Evolutionary conservation across 1,140 invertebrate species (phyloP).

Genomic region (Drosophila mayri): DNA sequence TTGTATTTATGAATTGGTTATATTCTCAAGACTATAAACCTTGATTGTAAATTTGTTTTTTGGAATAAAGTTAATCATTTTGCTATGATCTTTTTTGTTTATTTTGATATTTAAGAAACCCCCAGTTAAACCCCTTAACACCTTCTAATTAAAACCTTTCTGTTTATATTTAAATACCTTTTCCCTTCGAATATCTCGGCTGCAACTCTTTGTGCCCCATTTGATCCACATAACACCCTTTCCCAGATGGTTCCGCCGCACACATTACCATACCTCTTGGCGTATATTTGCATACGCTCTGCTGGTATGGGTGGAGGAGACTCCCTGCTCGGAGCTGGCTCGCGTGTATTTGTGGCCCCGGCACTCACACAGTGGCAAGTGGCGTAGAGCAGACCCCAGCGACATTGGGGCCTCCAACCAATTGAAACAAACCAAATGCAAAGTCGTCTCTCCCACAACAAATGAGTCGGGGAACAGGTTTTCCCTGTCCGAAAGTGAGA

Average conservation of each 20-base stretch:
- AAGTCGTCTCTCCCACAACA: conserved; percentile 80
- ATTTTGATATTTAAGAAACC: not conserved
- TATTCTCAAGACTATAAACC: not conserved
- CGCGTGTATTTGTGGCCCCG: conserved; percentile 54
- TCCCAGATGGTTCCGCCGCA: conserved; percentile 50
- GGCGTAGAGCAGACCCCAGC: conserved; percentile 17
- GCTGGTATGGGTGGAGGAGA: conserved; percentile 8
- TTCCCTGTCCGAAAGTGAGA: conserved; percentile 48
- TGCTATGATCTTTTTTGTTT: too few relatives aligned
- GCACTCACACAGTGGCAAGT: conserved; percentile 43
- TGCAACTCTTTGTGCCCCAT: conserved; percentile 13
- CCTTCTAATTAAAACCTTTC: conserved; percentile 10
- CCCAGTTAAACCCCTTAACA: too few relatives aligned
- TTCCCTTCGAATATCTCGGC: conserved; percentile 14
- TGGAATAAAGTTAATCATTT: not conserved
- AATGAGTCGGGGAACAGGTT: conserved; percentile 74
- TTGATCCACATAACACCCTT: conserved; percentile 51
- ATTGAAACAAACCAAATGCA: conserved; percentile 83
- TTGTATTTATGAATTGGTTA: too few relatives aligned
- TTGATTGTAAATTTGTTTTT: not conserved
- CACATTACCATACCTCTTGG: conserved; percentile 39
- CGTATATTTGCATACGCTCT: conserved; percentile 66
- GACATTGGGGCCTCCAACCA: conserved; percentile 68
- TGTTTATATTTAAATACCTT: conserved; percentile 1
- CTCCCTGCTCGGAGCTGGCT: not conserved